Percentiles rank a stretch among this genome's conserved stretches.
These are phyloP conservation scores for Myripristis jacobus DNA, from an alignment of 2,797 vertebrate species.

Conservation along the genomic window DNA sequence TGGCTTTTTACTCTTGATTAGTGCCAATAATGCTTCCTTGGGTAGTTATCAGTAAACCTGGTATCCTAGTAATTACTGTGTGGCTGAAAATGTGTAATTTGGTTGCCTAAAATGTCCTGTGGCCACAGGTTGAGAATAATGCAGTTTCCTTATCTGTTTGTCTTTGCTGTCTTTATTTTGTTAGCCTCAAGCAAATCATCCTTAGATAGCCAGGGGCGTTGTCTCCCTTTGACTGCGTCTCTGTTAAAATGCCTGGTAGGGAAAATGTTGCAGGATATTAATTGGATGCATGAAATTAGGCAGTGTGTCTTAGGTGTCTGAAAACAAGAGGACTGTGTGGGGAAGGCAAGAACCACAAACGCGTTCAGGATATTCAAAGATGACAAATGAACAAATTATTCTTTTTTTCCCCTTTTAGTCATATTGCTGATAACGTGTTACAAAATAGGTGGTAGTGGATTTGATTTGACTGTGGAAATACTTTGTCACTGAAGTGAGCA, in stretches of 20 bases:
- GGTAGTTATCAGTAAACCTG: constrained; percentile 11
- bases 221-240: constrained; percentile 40
- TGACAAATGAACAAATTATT: constrained; percentile 13
- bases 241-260: constrained; percentile 53
- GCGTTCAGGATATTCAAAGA: not conserved
- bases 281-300: constrained; percentile 52
- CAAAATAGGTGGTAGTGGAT: constrained; percentile 32
- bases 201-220: constrained; percentile 62
- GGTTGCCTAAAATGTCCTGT: constrained; percentile 40
- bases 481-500: constrained; percentile 56
- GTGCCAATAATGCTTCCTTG: not conserved
- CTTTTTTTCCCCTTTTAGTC: not conserved
- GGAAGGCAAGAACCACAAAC: constrained; percentile 17
- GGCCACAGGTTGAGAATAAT: constrained; percentile 68
- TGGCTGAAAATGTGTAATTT: constrained; percentile 54
- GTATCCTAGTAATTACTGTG: not conserved
- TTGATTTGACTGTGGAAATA: constrained; percentile 48
- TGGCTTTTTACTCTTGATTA: constrained; percentile 4
- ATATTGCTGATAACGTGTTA: constrained; percentile 21
- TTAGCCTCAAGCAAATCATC: constrained; percentile 70
- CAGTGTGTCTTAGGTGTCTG: not conserved
- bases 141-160: constrained; percentile 59
- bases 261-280: constrained; percentile 68
- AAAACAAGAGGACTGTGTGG: constrained; percentile 32
- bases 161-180: constrained; percentile 69